Evolutionary conservation across 2,113 vertebrate genomes (phyloP).

Genomic region (Martes martes): DNA sequence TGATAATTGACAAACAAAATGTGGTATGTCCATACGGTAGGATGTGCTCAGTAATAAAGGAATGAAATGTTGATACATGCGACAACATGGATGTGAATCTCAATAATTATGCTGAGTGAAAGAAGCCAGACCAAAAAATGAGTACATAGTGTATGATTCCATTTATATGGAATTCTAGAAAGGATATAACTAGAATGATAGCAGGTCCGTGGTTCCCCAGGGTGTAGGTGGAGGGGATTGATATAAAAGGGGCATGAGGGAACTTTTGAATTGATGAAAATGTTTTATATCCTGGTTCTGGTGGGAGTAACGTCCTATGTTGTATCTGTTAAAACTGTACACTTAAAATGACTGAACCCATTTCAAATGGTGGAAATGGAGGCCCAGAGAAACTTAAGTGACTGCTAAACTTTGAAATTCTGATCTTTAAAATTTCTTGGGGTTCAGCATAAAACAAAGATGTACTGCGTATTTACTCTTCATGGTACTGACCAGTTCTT

Average conservation of each 20-base stretch:
- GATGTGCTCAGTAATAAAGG: not conserved
- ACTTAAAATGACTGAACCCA: not conserved
- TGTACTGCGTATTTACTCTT: not conserved
- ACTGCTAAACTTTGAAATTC: conserved; percentile 15
- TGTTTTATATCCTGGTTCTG: not conserved
- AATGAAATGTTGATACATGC: not conserved
- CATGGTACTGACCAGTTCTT: not conserved
- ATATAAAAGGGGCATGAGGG: not conserved
- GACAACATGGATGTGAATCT: not conserved
- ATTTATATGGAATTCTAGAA: conserved; percentile 34
- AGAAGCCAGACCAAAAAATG: conserved; percentile 18
- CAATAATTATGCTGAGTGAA: conserved; percentile 34
- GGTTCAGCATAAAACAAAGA: not conserved
- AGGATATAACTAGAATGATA: not conserved
- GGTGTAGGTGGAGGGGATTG: not conserved
- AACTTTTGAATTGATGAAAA: not conserved
- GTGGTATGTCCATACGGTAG: not conserved
- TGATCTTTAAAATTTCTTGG: not conserved
- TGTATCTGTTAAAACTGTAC: not conserved
- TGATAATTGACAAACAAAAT: not conserved
- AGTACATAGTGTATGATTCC: not conserved
- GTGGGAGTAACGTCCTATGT: not conserved
- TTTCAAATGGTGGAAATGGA: conserved; percentile 34
- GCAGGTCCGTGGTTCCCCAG: not conserved
- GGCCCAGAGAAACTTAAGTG: not conserved